Conservation (phyloP, 2,113 vertebrate genomes). For the Fulmarus glacialis region DNA sequence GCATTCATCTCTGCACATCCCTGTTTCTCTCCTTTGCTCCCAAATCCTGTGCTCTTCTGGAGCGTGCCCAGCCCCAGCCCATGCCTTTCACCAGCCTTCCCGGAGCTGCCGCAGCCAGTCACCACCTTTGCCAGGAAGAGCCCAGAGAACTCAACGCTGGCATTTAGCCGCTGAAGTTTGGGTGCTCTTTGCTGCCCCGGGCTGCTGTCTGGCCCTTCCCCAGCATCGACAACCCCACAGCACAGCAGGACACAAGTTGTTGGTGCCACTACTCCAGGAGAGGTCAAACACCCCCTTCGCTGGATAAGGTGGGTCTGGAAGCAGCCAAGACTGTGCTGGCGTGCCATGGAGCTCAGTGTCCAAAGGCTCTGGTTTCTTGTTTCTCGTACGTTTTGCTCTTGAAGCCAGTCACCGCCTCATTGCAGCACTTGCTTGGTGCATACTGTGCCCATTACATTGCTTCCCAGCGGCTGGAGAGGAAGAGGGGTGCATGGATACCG, state of each 20-base stretch:
- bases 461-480: background rate
- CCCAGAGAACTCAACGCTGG: fast-evolving
- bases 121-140: background rate
- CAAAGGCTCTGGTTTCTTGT: background rate
- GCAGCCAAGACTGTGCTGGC: background rate
- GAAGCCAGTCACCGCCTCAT: background rate
- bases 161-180: background rate
- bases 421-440: background rate
- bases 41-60: background rate
- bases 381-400: background rate
- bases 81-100: background rate
- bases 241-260: background rate
- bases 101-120: background rate
- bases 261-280: background rate
- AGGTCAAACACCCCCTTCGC: fast-evolving
- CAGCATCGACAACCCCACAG: fast-evolving
- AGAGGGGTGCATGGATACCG: fast-evolving
- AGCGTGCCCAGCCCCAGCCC: background rate
- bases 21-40: background rate
- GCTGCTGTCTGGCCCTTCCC: background rate
- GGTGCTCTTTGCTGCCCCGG: too few species aligned
- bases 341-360: fast-evolving
- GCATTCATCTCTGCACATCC: background rate
- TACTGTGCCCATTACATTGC: background rate
- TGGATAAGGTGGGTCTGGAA: background rate